Conservation (phyloP, 2,888 invertebrate species). For the Coelinius sp. region DNA sequence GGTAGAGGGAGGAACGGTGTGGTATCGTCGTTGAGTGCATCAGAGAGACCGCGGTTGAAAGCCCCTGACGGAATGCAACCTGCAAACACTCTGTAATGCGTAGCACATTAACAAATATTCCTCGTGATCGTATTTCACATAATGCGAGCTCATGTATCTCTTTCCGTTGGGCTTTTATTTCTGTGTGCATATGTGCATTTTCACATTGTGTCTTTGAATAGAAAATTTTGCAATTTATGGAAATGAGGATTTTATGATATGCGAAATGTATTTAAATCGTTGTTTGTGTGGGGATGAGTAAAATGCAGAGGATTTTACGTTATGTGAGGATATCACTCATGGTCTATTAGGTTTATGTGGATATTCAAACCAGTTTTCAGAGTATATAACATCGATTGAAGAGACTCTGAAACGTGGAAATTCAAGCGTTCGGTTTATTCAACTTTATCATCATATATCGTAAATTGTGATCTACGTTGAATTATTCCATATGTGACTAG, state of each 20-base stretch:
- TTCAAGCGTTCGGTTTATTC: background rate
- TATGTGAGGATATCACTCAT: background rate
- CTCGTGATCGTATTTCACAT: slow-evolving; percentile 36
- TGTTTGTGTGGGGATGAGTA: background rate
- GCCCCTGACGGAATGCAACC: slow-evolving; percentile 52
- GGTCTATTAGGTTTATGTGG: background rate
- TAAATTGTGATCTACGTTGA: too few relatives aligned
- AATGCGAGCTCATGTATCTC: slow-evolving; percentile 11
- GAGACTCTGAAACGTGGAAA: background rate
- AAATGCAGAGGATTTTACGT: background rate
- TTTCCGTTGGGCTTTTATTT: background rate
- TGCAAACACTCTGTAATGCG: slow-evolving; percentile 48
- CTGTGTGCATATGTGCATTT: background rate
- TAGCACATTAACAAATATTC: slow-evolving; percentile 3
- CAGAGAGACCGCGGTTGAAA: slow-evolving; percentile 48
- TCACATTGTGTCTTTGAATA: background rate
- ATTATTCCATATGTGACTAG: too few relatives aligned
- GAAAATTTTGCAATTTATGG: slow-evolving; percentile 4
- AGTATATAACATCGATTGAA: too few relatives aligned
- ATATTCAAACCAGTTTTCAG: background rate
- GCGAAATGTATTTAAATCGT: background rate
- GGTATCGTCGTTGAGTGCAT: slow-evolving; percentile 27
- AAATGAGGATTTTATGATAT: background rate
- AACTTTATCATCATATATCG: too few relatives aligned
- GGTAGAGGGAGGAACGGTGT: slow-evolving; percentile 33